Percentiles rank a stretch among this genome's conserved stretches.
These are phyloP conservation scores for Toxotes chatareus DNA, from an alignment of 2,113 vertebrate genomes.

Conservation along the genomic window DNA sequence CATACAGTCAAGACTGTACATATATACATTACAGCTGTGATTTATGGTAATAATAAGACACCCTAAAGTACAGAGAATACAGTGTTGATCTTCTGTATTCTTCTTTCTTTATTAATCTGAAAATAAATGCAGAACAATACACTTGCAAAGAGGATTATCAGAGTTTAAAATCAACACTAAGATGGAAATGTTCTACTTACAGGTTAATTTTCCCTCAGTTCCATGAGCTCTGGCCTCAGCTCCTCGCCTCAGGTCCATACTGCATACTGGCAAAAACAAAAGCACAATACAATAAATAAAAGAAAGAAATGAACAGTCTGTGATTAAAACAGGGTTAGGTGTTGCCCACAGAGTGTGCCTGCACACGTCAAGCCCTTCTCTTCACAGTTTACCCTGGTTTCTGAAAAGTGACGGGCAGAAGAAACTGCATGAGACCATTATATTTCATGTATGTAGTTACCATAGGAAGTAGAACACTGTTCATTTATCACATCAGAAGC, in stretches of 20 bases:
- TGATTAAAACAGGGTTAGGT: not conserved
- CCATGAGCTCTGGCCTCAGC: not conserved
- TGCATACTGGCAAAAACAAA: not conserved
- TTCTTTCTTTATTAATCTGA: too few species aligned
- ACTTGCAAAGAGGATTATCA: too few species aligned
- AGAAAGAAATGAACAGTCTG: not conserved
- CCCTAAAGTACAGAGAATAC: too few species aligned
- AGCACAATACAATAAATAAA: not conserved
- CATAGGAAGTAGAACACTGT: slow-evolving; percentile 26
- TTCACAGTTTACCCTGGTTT: not conserved
- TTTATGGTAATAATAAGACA: too few species aligned
- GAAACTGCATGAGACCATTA: slow-evolving; percentile 3
- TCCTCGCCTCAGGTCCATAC: not conserved
- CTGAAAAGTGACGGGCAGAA: not conserved
- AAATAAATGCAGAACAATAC: too few species aligned
- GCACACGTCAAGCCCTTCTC: not conserved
- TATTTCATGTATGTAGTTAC: not conserved
- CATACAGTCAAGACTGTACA: too few species aligned
- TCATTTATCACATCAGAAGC: slow-evolving; percentile 23
- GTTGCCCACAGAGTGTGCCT: slow-evolving; percentile 2
- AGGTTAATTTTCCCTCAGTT: not conserved
- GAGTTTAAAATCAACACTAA: too few species aligned
- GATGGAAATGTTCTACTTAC: not conserved
- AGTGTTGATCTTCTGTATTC: too few species aligned
- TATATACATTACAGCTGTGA: too few species aligned